Evolutionary conservation across 2,113 vertebrate genomes (phyloP), one percentile per base, ranked within the genome.

Genomic region (Datnioides undecimradiatus): DNA sequence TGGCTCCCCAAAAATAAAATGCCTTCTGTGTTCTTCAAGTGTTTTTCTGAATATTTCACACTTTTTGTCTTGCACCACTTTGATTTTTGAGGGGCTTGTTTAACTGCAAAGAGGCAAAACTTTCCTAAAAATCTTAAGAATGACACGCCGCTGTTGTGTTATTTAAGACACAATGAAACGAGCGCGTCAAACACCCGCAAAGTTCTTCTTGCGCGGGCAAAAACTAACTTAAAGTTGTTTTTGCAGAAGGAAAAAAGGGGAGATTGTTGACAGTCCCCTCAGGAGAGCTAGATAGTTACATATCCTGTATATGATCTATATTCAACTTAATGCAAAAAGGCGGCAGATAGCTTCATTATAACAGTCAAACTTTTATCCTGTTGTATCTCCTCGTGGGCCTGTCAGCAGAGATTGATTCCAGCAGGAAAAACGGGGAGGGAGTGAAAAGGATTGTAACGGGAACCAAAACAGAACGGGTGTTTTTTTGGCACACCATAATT

Each of bases 401-500:
- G 41, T 85, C 83, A 38, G 43, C 38, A 7, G 33, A 87, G 82
- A 87, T 86, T 78, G 86, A 87, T 89, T 89, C 68, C 59, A 79
- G 62, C 16, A 8, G 45, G 46, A 82, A 77, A 70, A 85, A 71
- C 77, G 85, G 65, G 65, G 74, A 83, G 54, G 59, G 66, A 79
- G 64, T 83, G 79, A 85, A 88, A 82, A 74, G 76, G 81, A 90
- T 89, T 92, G 88, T 67, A 86, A 87, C 78, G 77, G 85, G 80
- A 93, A 93, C 91, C 82, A 83, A 88, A 93, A 93, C 87, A 90
- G 80, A 90, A 87, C 73, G n/a, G n/a, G n/a, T 43, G 52, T 84
- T 84, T 93, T 93, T 91, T 91, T 91, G 90, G 91, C 77, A 86
- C 78, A 79, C 73, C 69, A 82, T 94, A 92, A 95, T 94, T 94